Evolutionary conservation across 2,888 invertebrate species (phyloP).

Genomic region (Nemoura dubitans): DNA sequence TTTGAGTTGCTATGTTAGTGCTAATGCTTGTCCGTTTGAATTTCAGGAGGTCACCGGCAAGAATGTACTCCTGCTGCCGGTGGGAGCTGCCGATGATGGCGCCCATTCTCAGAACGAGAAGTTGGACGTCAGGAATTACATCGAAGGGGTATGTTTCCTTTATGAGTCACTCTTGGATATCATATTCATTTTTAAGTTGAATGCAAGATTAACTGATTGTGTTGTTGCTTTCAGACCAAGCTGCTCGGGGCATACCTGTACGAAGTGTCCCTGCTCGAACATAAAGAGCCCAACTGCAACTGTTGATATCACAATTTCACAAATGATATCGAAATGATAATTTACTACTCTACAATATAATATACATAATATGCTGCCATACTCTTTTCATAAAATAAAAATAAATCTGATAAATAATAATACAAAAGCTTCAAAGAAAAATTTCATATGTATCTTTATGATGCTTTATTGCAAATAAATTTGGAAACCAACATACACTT

Average conservation of each 20-base stretch:
- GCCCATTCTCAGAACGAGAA: conserved; percentile 99
- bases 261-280: conserved; percentile 66
- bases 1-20: background rate
- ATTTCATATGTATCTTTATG: background rate
- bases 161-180: too few relatives aligned
- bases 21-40: background rate
- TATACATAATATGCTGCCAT: background rate
- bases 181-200: too few relatives aligned
- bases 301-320: background rate
- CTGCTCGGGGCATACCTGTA: conserved; percentile 88
- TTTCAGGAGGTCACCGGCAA: conserved; percentile 86
- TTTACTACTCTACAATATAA: background rate
- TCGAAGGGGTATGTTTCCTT: conserved; percentile 89
- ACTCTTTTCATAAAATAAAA: background rate
- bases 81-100: conserved; percentile 96
- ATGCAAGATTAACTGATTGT: conserved; percentile 27
- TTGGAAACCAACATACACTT: background rate
- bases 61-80: conserved; percentile 93
- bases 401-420: background rate
- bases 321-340: background rate
- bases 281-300: background rate
- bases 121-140: conserved; percentile 89
- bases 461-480: background rate
- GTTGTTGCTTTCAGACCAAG: conserved; percentile 77
- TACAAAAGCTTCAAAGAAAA: background rate